Evolutionary conservation across 2,888 invertebrate genomes (phyloP), one percentile per base, ranked within the genome.

Genomic region (Eupithecia abbreviata): DNA sequence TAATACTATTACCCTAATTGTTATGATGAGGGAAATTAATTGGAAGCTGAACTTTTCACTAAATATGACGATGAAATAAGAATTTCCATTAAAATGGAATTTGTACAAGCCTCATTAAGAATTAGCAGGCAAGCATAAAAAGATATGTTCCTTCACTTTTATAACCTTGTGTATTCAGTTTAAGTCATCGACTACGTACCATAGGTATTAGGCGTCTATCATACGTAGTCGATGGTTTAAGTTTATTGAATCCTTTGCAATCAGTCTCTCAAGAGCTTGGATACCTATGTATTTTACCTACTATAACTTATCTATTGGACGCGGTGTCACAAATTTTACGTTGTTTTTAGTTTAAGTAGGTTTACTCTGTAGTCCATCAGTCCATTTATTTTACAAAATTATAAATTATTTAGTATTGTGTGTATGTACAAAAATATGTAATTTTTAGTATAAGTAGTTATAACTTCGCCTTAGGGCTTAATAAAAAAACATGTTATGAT

Each of bases 1-100:
- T 41, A 13, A 41, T 65, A 65, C 4, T 2, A 41, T 41, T 65
- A 13, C 30, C 41, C 65, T 51, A n/a, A 55, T 45, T 45, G 71
- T 71, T 74, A 73, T 75, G 78, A 77, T 76, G 62, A 62, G 58
- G 41, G 15, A 62, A 69, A 69, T 43, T 49, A 70, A 74, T 74
- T 70, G 49, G 15, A 73, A 18, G 15, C 47, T 6, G 6, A 41
- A 66, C 3, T 41, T 66, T 66, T 7, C 13, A 41, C 41, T 66
- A 41, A 30, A 42, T 66, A 41, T 41, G 1, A 41, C 12, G 2
- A 51, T 51, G 51, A 51, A n/a, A 51, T 30, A 41, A 2, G 4
- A 41, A 15, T 47, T 72, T 58, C 18, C 41, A 73, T 67, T n/a
- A 1, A 30, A 30, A 2, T 62, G 45, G 62, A 62, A 72, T 45